Percentiles rank a stretch among this genome's conserved stretches.
Conservation (phyloP, 2,888 invertebrate genomes). For the Cinara cedri region DNA sequence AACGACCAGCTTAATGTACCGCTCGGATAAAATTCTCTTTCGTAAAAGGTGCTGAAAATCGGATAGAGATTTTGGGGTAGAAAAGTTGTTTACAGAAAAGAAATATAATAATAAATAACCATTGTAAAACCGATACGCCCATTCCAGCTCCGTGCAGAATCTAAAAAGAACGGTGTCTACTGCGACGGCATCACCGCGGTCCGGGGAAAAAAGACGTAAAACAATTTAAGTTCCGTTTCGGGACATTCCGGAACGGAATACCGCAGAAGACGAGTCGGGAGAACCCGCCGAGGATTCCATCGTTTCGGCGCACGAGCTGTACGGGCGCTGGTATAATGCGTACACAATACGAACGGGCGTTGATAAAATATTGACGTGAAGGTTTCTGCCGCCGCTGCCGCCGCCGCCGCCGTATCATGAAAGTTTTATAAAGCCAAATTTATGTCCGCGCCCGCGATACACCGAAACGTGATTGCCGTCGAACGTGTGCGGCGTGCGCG, state of each 20-base stretch:
- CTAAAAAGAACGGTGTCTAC: too few species aligned
- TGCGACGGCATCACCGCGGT: not conserved
- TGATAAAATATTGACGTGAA: constrained; percentile 48
- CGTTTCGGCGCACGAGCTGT: not conserved
- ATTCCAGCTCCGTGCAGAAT: too few species aligned
- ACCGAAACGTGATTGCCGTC: constrained; percentile 7
- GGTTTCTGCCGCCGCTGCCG: constrained; percentile 15
- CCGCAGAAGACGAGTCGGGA: not conserved
- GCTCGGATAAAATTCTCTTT: too few species aligned
- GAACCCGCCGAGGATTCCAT: too few species aligned
- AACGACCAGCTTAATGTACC: too few species aligned
- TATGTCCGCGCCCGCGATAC: constrained; percentile 26
- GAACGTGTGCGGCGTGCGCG: not conserved
- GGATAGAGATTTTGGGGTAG: too few species aligned
- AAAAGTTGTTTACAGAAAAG: too few species aligned
- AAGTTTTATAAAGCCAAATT: constrained; percentile 54
- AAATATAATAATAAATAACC: too few species aligned
- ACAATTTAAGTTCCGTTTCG: not conserved
- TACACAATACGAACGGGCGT: constrained; percentile 14
- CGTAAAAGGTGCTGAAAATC: too few species aligned
- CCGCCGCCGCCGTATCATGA: constrained; percentile 30
- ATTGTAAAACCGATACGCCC: too few species aligned
- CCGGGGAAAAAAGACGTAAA: not conserved
- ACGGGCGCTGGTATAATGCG: not conserved
- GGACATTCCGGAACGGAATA: not conserved